Conservation (phyloP, 2,888 invertebrate genomes). For the Amphipyra berbera region DNA sequence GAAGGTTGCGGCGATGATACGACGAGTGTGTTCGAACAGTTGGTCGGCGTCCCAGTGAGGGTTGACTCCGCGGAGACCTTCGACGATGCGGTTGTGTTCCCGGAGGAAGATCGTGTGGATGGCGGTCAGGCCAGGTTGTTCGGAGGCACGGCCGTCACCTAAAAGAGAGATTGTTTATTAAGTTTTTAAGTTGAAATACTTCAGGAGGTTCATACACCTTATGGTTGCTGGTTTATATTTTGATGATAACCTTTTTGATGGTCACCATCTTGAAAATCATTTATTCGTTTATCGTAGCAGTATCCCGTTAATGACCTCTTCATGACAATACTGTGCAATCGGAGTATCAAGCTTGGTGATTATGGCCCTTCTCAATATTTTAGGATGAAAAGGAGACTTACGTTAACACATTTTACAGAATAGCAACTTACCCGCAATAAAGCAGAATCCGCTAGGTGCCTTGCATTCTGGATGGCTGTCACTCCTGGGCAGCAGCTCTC, state of each 20-base stretch:
- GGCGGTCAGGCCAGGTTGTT: constrained; percentile 96
- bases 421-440: constrained; percentile 92
- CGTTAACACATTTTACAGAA: too few relatives aligned
- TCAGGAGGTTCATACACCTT: too few relatives aligned
- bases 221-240: too few relatives aligned
- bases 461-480: constrained; percentile 96
- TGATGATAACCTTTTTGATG: too few relatives aligned
- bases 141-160: constrained; percentile 97
- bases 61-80: constrained; percentile 94
- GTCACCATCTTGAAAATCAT: too few relatives aligned
- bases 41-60: constrained; percentile 97
- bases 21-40: constrained; percentile 94
- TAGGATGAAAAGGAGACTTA: too few relatives aligned
- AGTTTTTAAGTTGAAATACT: too few relatives aligned
- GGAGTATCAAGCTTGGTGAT: too few relatives aligned
- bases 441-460: constrained; percentile 95
- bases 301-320: too few relatives aligned
- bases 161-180: constrained; percentile 1
- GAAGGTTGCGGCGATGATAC: constrained; percentile 94
- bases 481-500: constrained; percentile 94
- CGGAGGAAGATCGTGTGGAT: constrained; percentile 97
- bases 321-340: too few relatives aligned
- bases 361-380: too few relatives aligned
- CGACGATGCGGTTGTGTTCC: constrained; percentile 96
- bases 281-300: too few relatives aligned